Conservation (phyloP, 2,797 vertebrate genomes). For the Microctenopoma stevenorrisi region DNA sequence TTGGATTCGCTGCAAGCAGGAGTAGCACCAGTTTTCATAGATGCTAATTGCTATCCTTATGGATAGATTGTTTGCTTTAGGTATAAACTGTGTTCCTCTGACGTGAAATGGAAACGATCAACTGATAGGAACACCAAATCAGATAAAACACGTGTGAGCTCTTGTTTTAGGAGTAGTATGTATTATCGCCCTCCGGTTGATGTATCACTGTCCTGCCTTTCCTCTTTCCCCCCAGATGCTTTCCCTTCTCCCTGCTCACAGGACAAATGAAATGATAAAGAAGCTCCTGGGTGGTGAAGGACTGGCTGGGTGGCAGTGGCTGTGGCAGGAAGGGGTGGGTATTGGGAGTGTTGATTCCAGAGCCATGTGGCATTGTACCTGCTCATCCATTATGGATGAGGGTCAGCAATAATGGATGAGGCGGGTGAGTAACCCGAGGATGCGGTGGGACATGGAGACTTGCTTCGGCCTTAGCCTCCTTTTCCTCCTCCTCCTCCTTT, state of each 20-base stretch:
- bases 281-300: slow-evolving; percentile 31
- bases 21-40: slow-evolving; percentile 51
- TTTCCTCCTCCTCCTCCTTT: slow-evolving; percentile 56
- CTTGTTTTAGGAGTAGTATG: slow-evolving; percentile 14
- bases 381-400: slow-evolving; percentile 82
- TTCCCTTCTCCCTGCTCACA: slow-evolving; percentile 47
- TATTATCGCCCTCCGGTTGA: slow-evolving; percentile 27
- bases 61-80: slow-evolving; percentile 58
- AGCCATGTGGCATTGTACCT: slow-evolving; percentile 80
- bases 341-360: slow-evolving; percentile 63
- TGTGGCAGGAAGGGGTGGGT: slow-evolving; percentile 55
- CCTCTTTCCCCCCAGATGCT: slow-evolving; percentile 12
- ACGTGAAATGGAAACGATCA: slow-evolving; percentile 51
- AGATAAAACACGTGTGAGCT: slow-evolving; percentile 27
- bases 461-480: slow-evolving; percentile 65
- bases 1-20: slow-evolving; percentile 53
- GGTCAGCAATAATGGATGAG: slow-evolving; percentile 85
- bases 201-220: slow-evolving; percentile 15
- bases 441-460: slow-evolving; percentile 80
- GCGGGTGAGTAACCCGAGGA: slow-evolving; percentile 85
- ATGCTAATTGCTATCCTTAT: slow-evolving; percentile 65
- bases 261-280: slow-evolving; percentile 45
- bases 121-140: slow-evolving; percentile 33
- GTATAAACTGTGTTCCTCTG: slow-evolving; percentile 49
- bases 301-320: slow-evolving; percentile 27